These are phyloP conservation scores for Oligia latruncula DNA, from an alignment of 2,888 invertebrate species.

Conservation along the genomic window DNA sequence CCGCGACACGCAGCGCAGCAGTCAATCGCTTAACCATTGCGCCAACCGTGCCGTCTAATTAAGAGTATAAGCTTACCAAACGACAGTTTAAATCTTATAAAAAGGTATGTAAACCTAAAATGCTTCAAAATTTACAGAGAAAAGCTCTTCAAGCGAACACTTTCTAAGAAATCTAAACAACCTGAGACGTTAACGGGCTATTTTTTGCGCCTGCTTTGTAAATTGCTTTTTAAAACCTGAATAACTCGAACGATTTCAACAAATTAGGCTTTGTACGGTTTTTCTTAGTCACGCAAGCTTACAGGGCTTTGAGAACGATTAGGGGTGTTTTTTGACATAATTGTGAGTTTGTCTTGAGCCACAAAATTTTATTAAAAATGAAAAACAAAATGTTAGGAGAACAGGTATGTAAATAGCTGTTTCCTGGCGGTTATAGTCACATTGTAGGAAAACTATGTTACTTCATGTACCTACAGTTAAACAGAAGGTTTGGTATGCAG, in stretches of 20 bases:
- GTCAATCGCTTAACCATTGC: too few species aligned
- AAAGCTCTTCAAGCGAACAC: conserved; percentile 19
- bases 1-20: too few species aligned
- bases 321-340: conserved; percentile 16
- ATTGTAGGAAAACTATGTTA: neutral
- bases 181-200: conserved; percentile 44
- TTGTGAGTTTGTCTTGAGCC: neutral
- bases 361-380: neutral
- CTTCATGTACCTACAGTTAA: too few species aligned
- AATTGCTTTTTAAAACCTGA: conserved; percentile 61
- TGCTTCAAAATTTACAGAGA: neutral
- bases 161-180: conserved; percentile 54
- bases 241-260: conserved; percentile 59
- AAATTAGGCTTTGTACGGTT: conserved; percentile 54
- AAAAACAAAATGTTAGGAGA: neutral
- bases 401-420: neutral
- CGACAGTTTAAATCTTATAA: neutral
- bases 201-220: conserved; percentile 45
- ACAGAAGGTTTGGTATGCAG: too few species aligned
- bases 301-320: neutral
- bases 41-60: too few species aligned
- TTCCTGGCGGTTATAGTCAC: neutral
- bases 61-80: too few species aligned
- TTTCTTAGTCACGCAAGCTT: conserved; percentile 55
- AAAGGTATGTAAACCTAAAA: conserved; percentile 3